Evolutionary conservation across 2,888 invertebrate species (phyloP).

Genomic region (Tuta absoluta): DNA sequence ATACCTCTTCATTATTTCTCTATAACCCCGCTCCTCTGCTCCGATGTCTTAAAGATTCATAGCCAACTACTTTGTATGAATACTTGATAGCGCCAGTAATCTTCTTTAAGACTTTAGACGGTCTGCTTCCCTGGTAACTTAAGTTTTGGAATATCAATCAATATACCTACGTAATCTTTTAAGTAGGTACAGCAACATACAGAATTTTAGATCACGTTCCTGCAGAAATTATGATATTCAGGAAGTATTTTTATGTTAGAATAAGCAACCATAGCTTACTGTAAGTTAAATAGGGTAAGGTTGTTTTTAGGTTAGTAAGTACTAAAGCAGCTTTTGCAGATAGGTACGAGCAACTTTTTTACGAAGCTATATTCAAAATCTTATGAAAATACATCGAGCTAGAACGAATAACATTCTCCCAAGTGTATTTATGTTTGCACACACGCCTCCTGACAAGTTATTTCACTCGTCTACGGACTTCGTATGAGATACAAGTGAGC

Average conservation of each 20-base stretch:
- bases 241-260: too few relatives aligned
- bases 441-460: neutral
- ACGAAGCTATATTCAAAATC: too few relatives aligned
- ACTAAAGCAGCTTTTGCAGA: too few relatives aligned
- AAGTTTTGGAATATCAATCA: neutral
- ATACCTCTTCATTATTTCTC: constrained; percentile 2
- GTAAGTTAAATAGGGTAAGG: too few relatives aligned
- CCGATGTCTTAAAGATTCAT: constrained; percentile 16
- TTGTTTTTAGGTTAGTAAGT: too few relatives aligned
- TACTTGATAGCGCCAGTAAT: constrained; percentile 26
- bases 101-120: constrained; percentile 10
- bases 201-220: too few relatives aligned
- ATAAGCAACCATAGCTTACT: too few relatives aligned
- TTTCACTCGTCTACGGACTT: neutral
- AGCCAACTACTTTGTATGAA: constrained; percentile 29
- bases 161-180: neutral
- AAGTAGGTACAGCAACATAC: neutral
- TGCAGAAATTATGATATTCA: too few relatives aligned
- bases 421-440: neutral
- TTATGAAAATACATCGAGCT: neutral
- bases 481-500: neutral
- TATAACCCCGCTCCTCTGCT: constrained; percentile 7
- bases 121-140: neutral
- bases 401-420: neutral
- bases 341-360: too few relatives aligned